These are phyloP conservation scores for Spilosoma lubricipeda DNA, from an alignment of 2,888 invertebrate species.

Conservation along the genomic window DNA sequence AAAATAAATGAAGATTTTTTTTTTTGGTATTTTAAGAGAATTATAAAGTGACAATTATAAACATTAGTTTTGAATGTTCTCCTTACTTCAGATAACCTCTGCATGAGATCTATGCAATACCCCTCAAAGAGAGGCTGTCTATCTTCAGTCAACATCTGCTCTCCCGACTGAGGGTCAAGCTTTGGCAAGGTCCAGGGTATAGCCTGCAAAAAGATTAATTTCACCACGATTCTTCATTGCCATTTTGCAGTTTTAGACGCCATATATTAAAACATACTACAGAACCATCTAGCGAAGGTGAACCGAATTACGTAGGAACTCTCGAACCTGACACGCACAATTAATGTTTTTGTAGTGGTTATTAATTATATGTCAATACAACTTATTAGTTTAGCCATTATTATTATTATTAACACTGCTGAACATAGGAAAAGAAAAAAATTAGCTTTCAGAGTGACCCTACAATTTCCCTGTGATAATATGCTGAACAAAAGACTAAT, in stretches of 20 bases:
- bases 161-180: slow-evolving; percentile 84
- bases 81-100: slow-evolving; percentile 87
- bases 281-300: background rate
- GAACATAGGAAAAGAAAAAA: too few relatives aligned
- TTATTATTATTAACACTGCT: too few relatives aligned
- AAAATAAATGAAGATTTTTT: too few relatives aligned
- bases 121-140: slow-evolving; percentile 90
- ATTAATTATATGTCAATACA: background rate
- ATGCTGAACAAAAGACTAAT: background rate
- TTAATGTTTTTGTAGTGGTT: background rate
- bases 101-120: slow-evolving; percentile 94
- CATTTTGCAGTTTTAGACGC: background rate
- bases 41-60: background rate
- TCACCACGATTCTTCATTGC: background rate
- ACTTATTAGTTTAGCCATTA: too few relatives aligned
- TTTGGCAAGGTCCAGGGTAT: slow-evolving; percentile 92
- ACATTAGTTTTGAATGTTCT: background rate
- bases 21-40: too few relatives aligned
- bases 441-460: too few relatives aligned
- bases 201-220: slow-evolving; percentile 78
- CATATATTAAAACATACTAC: background rate
- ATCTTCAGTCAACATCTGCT: slow-evolving; percentile 82
- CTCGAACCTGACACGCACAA: background rate
- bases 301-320: background rate
- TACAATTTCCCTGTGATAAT: background rate